Evolutionary conservation across 92 coral and sea anemone species (phyloP), one percentile per base, ranked within the genome.

Genomic region (Paramuricea clavata): DNA sequence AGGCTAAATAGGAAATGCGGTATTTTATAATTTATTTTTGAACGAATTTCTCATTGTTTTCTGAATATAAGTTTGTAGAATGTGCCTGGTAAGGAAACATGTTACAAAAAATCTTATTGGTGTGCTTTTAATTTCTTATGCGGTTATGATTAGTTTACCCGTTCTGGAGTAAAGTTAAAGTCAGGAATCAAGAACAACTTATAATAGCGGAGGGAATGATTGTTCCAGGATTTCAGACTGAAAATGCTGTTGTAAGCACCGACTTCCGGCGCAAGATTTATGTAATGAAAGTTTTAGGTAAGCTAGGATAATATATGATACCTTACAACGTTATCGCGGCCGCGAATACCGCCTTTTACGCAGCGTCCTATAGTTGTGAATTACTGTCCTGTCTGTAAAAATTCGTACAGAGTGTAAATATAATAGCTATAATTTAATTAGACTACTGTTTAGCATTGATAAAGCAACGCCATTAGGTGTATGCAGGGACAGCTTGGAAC

Each of bases 91-190:
- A n/a, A n/a, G n/a, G n/a, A n/a, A n/a, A n/a, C n/a, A n/a, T n/a
- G n/a, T n/a, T n/a, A n/a, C n/a, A n/a, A 7, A 65, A 11, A 31
- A 2, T 25, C 0, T 25, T 12, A 12, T 65, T 33, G 11, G 16
- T 28, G 8, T n/a, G 26, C 26, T 56, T 56, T 56, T 56, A 5
- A 3, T 31, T 1, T 30, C 12, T 1, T 31, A 10, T 65, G n/a
- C n/a, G n/a, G n/a, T 65, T 12, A 10, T 33, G 35, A 33, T 33
- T 27, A 72, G 78, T 39, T 72, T 72, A 72, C 56, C 56, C 78
- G 31, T 72, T 72, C 22, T 72, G 78, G 78, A 72, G 78, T 22
- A 72, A 72, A 36, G 78, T 72, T 10, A 35, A 22, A 10, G 21
- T 36, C 15, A n/a, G 16, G 17, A 22, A 72, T 72, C 13, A 72